Evolutionary conservation across 2,888 invertebrate genomes (phyloP).

Genomic region (Mesorhabditis belari): DNA sequence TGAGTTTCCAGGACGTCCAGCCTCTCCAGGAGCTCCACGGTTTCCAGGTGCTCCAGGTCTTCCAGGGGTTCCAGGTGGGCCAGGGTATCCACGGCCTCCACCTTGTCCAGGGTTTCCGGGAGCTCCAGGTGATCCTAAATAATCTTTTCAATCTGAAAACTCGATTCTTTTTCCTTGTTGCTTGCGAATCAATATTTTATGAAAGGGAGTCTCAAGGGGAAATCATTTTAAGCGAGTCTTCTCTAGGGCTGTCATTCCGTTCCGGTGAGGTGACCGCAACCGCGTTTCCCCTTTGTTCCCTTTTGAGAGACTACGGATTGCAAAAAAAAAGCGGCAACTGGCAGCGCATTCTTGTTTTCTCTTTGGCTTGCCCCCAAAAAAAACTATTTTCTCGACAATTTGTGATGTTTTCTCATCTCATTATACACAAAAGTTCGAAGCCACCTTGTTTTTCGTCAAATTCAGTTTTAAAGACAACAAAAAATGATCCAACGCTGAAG

Average conservation of each 20-base stretch:
- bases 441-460: too few relatives aligned
- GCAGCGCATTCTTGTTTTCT: too few relatives aligned
- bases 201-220: too few relatives aligned
- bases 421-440: too few relatives aligned
- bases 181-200: too few relatives aligned
- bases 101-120: not conserved
- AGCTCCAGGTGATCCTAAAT: not conserved
- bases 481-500: too few relatives aligned
- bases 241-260: not conserved
- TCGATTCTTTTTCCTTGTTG: not conserved
- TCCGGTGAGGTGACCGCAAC: not conserved
- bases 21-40: conserved; percentile 19
- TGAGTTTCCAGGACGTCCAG: conserved; percentile 18
- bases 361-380: too few relatives aligned
- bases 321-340: too few relatives aligned
- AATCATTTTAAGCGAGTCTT: too few relatives aligned
- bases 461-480: too few relatives aligned
- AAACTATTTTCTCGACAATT: too few relatives aligned
- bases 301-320: not conserved
- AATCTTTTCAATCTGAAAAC: not conserved
- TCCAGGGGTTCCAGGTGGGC: conserved; percentile 27
- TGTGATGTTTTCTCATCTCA: too few relatives aligned
- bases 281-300: not conserved
- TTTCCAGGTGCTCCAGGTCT: conserved; percentile 25
- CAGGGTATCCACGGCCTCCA: conserved; percentile 1